A percentile compares a stretch with the other conserved stretches of the same genome.
Conservation (phyloP, 2,113 vertebrate genomes). For the Archocentrus centrarchus region DNA sequence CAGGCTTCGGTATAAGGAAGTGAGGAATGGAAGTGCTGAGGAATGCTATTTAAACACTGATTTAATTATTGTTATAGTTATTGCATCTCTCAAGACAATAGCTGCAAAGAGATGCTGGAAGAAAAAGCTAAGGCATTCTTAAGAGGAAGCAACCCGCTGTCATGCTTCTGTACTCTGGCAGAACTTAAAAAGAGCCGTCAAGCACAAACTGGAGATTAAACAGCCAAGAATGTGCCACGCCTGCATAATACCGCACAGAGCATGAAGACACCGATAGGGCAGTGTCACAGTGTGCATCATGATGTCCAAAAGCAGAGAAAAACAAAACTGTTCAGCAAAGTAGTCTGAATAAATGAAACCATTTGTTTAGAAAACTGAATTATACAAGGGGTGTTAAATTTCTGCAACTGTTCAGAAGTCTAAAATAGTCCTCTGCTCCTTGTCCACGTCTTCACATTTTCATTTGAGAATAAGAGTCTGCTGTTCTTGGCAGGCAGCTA, state of each 20-base stretch:
- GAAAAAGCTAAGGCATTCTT: not conserved
- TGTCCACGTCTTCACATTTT: constrained; percentile 17
- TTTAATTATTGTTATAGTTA: not conserved
- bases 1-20: not conserved
- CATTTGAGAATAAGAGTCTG: constrained; percentile 27
- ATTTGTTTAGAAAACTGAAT: not conserved
- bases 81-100: too few species aligned
- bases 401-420: not conserved
- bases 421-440: not conserved
- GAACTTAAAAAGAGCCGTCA: not conserved
- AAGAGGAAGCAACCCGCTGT: not conserved
- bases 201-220: constrained; percentile 3
- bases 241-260: not conserved
- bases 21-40: not conserved
- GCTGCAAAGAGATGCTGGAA: not conserved
- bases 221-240: constrained; percentile 42
- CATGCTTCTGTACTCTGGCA: not conserved
- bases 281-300: not conserved
- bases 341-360: not conserved
- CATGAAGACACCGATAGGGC: not conserved
- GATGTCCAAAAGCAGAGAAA: not conserved
- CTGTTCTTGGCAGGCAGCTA: constrained; percentile 34
- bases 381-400: not conserved
- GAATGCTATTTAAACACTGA: constrained; percentile 15
- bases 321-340: not conserved